A percentile compares a stretch with the other conserved stretches of the same genome.
phyloP scores from a whole-genome alignment of 2,888 invertebrate species.

The Operophtera brumata region DNA sequence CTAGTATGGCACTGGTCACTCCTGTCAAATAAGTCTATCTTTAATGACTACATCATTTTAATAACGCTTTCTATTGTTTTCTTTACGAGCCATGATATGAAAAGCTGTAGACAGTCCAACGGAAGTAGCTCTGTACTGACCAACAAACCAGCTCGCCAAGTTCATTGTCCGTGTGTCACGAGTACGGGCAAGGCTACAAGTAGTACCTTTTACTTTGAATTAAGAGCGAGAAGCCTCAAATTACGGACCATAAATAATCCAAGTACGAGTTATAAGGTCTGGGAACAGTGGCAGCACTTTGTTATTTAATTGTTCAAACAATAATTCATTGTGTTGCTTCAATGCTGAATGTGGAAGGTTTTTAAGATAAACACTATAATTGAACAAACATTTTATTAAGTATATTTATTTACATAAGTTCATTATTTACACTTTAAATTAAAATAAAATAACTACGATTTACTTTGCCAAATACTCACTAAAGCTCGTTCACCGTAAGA shows the following conservation, averaged over 20 bases:
- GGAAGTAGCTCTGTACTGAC: neutral
- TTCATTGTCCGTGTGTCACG: slow-evolving; percentile 48
- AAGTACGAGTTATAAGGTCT: slow-evolving; percentile 57
- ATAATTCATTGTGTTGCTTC: slow-evolving; percentile 29
- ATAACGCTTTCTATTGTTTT: too few relatives aligned
- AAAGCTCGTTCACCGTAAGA: too few relatives aligned
- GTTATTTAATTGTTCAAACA: slow-evolving; percentile 28
- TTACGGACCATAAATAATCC: slow-evolving; percentile 64
- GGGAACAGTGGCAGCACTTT: slow-evolving; percentile 45
- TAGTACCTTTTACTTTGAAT: slow-evolving; percentile 66
- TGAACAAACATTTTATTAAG: slow-evolving; percentile 47
- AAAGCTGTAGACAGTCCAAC: neutral
- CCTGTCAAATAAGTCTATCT: too few relatives aligned
- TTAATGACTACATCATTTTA: too few relatives aligned
- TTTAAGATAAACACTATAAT: slow-evolving; percentile 33
- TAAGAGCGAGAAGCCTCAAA: slow-evolving; percentile 56
- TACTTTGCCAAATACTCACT: neutral
- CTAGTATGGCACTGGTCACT: too few relatives aligned
- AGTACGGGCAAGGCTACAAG: slow-evolving; percentile 59
- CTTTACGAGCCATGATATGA: too few relatives aligned
- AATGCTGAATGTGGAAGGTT: slow-evolving; percentile 28
- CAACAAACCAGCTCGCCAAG: neutral
- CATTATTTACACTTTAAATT: slow-evolving; percentile 65
- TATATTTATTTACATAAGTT: slow-evolving; percentile 52
- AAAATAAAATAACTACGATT: slow-evolving; percentile 7